Evolutionary conservation across 2,113 vertebrate genomes (phyloP).

Genomic region (Bothrops jararaca): DNA sequence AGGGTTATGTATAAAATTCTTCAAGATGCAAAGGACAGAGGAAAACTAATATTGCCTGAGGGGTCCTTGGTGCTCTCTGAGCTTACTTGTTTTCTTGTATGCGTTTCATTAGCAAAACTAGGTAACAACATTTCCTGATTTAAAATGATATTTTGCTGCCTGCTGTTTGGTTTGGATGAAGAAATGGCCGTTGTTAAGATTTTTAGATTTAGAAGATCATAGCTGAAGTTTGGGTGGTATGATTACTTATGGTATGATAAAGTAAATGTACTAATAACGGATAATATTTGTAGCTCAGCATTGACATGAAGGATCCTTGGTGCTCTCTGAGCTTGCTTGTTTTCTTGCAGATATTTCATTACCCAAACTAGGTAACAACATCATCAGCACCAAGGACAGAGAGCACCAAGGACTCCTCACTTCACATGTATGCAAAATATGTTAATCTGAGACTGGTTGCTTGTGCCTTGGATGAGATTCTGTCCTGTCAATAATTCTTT

Average conservation of each 20-base stretch:
- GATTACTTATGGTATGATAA: background rate
- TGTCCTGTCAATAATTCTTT: too few species aligned
- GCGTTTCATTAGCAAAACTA: background rate
- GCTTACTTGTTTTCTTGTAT: background rate
- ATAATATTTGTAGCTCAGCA: background rate
- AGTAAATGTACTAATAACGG: background rate
- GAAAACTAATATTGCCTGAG: background rate
- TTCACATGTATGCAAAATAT: too few species aligned
- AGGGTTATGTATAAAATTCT: background rate
- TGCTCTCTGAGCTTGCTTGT: background rate
- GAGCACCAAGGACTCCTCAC: too few species aligned
- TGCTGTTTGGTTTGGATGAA: background rate
- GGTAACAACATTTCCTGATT: background rate
- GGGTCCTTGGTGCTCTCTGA: background rate
- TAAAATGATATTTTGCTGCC: background rate
- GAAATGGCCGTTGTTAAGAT: background rate
- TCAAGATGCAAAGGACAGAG: background rate
- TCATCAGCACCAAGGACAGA: too few species aligned
- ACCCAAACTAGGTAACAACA: background rate
- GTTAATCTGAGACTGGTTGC: too few species aligned
- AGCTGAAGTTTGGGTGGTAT: background rate
- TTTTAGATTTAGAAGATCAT: background rate
- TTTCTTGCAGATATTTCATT: background rate
- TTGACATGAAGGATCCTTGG: background rate
- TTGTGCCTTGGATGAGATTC: too few species aligned